phyloP scores from a whole-genome alignment of 2,113 vertebrate genomes.

The Hydropotes inermis region DNA sequence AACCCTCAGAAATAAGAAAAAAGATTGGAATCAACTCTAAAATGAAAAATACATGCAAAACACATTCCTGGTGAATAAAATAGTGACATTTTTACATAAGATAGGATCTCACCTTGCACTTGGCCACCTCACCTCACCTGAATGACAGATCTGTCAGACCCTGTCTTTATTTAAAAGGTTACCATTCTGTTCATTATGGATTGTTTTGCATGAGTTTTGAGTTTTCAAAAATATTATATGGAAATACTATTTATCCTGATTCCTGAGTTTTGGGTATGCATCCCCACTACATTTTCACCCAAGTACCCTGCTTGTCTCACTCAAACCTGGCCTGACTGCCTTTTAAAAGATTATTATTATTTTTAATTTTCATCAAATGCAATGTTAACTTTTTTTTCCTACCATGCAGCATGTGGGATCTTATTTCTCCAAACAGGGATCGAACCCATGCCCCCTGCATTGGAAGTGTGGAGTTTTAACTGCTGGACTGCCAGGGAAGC shows the following conservation, averaged over 20 bases:
- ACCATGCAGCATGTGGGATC: background rate
- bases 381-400: background rate
- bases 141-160: background rate
- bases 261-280: background rate
- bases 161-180: background rate
- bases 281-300: background rate
- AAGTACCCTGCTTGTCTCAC: fast-evolving
- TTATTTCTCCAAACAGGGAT: background rate
- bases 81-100: background rate
- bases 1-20: background rate
- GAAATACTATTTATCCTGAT: background rate
- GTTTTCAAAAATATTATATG: background rate
- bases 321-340: too few species aligned
- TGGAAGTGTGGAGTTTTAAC: background rate
- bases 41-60: background rate
- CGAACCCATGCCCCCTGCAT: background rate
- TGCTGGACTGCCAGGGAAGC: background rate
- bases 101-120: background rate
- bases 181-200: background rate
- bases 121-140: fast-evolving
- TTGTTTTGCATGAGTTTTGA: background rate
- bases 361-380: background rate
- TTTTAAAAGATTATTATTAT: background rate
- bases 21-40: background rate
- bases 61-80: background rate